Evolutionary conservation across 2,113 vertebrate species (phyloP).

Genomic region (Chionodraco myersi): DNA sequence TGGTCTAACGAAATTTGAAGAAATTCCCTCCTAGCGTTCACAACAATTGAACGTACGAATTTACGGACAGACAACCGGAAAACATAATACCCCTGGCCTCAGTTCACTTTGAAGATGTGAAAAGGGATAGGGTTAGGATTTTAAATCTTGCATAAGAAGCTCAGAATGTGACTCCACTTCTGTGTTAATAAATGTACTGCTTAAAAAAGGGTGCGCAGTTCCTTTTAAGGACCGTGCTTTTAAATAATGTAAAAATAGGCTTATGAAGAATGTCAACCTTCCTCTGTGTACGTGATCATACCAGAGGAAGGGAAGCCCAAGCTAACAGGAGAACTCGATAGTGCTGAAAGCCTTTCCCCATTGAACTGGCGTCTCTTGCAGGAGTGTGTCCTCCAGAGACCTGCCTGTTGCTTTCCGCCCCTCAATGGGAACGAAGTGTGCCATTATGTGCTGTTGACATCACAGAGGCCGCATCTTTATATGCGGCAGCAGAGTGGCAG

Average conservation of each 20-base stretch:
- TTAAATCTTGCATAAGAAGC: neutral
- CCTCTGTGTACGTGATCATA: neutral
- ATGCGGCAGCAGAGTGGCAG: conserved; percentile 48
- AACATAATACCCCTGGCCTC: too few species aligned
- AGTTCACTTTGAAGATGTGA: too few species aligned
- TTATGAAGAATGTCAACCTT: conserved; percentile 5
- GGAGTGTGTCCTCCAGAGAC: conserved; percentile 47
- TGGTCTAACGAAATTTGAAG: too few species aligned
- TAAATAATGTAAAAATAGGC: conserved; percentile 24
- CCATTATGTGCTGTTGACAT: conserved; percentile 58
- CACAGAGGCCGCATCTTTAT: conserved; percentile 42
- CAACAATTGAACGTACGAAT: too few species aligned
- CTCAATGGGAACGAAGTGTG: conserved; percentile 38
- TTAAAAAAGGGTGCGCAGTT: conserved; percentile 5
- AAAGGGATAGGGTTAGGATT: neutral
- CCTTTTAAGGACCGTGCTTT: conserved; percentile 1
- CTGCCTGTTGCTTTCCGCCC: conserved; percentile 52
- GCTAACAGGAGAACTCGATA: conserved; percentile 17
- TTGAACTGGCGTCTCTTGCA: conserved; percentile 25
- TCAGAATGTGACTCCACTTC: neutral
- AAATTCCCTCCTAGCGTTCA: too few species aligned
- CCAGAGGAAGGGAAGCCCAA: conserved; percentile 10
- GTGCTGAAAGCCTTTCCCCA: conserved; percentile 34
- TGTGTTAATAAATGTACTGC: conserved; percentile 20
- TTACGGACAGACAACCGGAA: too few species aligned